phyloP scores from a whole-genome alignment of 2,888 invertebrate species.

The Alentia gelatinosa region DNA sequence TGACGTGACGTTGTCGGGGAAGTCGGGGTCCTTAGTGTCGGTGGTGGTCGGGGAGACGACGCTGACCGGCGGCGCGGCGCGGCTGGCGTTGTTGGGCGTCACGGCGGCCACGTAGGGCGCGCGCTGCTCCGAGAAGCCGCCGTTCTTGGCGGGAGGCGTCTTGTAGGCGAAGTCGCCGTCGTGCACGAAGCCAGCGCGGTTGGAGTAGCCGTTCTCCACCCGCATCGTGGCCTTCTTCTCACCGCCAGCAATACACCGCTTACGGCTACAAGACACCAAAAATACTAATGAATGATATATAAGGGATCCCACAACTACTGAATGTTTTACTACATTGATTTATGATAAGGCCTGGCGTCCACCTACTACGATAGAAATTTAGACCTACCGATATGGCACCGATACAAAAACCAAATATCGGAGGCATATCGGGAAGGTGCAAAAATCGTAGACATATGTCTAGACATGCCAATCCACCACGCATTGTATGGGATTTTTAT shows the following conservation, averaged over 20 bases:
- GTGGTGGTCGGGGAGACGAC: background rate
- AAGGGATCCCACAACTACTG: too few species aligned
- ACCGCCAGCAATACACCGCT: background rate
- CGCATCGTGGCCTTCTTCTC: constrained; percentile 19
- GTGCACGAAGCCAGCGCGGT: constrained; percentile 6
- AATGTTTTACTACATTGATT: too few species aligned
- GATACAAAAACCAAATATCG: too few species aligned
- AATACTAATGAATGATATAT: too few species aligned
- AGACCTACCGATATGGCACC: too few species aligned
- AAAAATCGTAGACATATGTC: too few species aligned
- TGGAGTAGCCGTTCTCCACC: constrained; percentile 42
- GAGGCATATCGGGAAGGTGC: too few species aligned
- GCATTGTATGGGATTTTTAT: too few species aligned
- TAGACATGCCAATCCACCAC: too few species aligned
- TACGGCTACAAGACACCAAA: background rate
- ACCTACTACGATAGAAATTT: too few species aligned
- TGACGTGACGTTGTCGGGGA: constrained; percentile 32
- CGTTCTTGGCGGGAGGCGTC: background rate
- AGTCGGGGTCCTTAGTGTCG: background rate
- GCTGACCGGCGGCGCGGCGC: background rate
- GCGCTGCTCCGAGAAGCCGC: background rate
- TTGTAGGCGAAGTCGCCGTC: constrained; percentile 46
- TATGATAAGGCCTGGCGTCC: too few species aligned
- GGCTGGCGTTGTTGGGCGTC: background rate
- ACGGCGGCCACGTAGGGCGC: background rate